phyloP scores from a whole-genome alignment of 1,140 invertebrate genomes.

The Ostrea denselamellosa region DNA sequence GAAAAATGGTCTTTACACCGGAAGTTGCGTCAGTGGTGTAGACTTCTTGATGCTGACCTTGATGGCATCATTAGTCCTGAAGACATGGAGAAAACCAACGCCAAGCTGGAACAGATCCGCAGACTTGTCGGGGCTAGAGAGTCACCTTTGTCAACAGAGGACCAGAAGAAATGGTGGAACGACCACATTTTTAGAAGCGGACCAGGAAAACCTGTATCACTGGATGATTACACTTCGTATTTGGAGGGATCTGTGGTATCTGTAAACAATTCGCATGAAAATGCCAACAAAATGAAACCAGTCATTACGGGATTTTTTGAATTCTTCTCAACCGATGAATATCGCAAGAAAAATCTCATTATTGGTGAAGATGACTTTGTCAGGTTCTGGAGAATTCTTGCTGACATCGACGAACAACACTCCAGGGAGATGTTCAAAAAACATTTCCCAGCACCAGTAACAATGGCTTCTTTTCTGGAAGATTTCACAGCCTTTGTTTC shows the following conservation, averaged over 20 bases:
- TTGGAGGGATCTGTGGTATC: background rate
- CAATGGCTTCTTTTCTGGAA: background rate
- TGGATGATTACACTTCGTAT: background rate
- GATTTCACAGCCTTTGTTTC: conserved; percentile 1
- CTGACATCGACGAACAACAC: background rate
- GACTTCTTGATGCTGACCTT: conserved; percentile 30
- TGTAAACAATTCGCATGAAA: background rate
- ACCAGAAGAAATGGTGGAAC: conserved; percentile 41
- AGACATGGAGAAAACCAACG: conserved; percentile 38
- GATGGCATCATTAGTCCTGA: conserved; percentile 39
- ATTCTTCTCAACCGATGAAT: background rate
- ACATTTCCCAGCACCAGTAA: background rate
- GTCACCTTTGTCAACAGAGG: background rate
- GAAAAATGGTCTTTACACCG: background rate
- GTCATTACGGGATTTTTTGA: background rate
- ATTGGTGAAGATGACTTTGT: background rate
- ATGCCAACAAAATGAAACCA: background rate
- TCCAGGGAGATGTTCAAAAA: background rate
- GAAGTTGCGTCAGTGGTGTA: conserved; percentile 11
- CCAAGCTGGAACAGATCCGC: conserved; percentile 22
- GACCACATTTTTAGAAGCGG: conserved; percentile 21
- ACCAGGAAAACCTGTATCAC: background rate
- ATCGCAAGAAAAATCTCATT: background rate
- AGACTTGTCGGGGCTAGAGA: background rate
- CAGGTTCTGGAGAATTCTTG: background rate